A percentile compares a stretch with the other conserved stretches of the same genome.
phyloP scores from a whole-genome alignment of 2,797 vertebrate genomes.

The Thalassophryne amazonica region DNA sequence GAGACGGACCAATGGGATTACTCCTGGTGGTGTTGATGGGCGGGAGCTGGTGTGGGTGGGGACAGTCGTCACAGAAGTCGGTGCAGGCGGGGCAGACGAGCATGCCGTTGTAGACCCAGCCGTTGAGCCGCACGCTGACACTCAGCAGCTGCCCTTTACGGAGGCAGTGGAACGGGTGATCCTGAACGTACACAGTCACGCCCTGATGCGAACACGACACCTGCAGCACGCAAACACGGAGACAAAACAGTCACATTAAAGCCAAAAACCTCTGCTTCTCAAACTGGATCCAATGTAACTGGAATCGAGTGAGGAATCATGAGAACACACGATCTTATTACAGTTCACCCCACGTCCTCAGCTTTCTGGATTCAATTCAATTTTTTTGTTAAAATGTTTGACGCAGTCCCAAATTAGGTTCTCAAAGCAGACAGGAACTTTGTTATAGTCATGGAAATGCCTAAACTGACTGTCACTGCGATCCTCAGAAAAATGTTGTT shows the following conservation, averaged over 20 bases:
- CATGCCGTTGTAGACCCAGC: slow-evolving; percentile 89
- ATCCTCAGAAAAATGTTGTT: no score
- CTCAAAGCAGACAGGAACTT: no score
- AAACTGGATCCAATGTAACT: no score
- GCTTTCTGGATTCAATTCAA: no score
- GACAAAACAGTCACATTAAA: background rate
- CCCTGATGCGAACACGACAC: slow-evolving; percentile 85
- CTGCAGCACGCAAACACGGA: slow-evolving; percentile 62
- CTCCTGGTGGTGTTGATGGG: slow-evolving; percentile 80
- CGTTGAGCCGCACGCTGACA: slow-evolving; percentile 83
- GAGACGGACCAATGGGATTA: slow-evolving; percentile 79
- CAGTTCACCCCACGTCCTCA: no score
- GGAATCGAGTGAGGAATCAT: no score
- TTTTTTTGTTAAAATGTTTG: no score
- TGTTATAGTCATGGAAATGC: no score
- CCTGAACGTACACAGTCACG: slow-evolving; percentile 87
- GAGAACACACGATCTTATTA: no score
- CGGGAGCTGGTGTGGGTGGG: slow-evolving; percentile 82
- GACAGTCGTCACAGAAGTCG: slow-evolving; percentile 88
- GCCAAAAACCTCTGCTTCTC: no score
- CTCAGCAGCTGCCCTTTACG: slow-evolving; percentile 83
- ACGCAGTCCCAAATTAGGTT: no score
- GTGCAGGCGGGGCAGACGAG: slow-evolving; percentile 88
- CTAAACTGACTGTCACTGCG: no score
- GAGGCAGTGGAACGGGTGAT: slow-evolving; percentile 81